These are phyloP conservation scores for Oncorhynchus keta DNA, from an alignment of 2,113 vertebrate genomes.

Conservation along the genomic window DNA sequence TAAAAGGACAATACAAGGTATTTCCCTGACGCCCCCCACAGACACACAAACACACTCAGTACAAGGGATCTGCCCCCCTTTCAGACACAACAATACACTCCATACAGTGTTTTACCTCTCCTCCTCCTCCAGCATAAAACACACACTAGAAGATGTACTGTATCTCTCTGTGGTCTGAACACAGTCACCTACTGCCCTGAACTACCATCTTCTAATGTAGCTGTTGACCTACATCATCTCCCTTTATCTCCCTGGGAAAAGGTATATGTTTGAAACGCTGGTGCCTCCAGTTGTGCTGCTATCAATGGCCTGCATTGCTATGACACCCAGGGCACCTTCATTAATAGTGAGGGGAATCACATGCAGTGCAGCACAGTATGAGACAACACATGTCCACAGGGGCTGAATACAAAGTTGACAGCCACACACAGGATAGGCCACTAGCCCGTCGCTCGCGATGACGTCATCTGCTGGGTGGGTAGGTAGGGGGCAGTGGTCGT, in stretches of 20 bases:
- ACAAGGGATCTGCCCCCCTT: constrained; percentile 26
- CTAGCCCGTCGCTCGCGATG: constrained; percentile 16
- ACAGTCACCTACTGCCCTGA: not conserved
- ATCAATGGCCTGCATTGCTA: not conserved
- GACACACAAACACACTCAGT: constrained; percentile 29
- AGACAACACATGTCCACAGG: not conserved
- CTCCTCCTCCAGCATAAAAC: not conserved
- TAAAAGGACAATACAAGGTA: constrained; percentile 99
- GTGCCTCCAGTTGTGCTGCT: not conserved
- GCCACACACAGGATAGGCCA: no score
- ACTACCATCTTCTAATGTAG: no score
- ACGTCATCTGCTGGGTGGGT: constrained; percentile 50
- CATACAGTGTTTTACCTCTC: not conserved
- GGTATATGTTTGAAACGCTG: not conserved
- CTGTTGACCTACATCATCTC: no score
- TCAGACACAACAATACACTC: not conserved
- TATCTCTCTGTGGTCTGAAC: not conserved
- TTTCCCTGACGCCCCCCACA: constrained; percentile 23
- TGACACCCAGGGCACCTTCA: not conserved
- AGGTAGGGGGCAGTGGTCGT: constrained; percentile 21
- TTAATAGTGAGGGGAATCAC: not conserved
- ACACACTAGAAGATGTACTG: not conserved
- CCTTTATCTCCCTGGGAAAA: not conserved
- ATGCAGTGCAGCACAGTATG: not conserved
- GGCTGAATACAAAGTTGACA: no score